Conservation (phyloP, 2,113 vertebrate genomes). For the Elachura formosa region DNA sequence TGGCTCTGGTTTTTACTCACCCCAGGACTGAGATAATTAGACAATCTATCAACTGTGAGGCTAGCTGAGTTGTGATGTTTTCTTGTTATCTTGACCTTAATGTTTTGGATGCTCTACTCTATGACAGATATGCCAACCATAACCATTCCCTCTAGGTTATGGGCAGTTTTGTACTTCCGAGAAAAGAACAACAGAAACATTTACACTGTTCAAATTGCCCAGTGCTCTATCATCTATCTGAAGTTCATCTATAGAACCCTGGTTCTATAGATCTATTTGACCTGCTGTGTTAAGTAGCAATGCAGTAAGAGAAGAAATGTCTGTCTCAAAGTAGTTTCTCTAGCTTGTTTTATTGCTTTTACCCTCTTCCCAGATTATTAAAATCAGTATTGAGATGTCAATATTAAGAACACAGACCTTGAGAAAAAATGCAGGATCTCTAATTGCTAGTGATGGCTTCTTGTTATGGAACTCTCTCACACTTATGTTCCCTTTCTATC, state of each 20-base stretch:
- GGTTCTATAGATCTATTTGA: neutral
- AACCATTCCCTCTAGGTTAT: conserved; percentile 35
- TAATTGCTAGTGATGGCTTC: neutral
- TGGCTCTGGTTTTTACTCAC: conserved; percentile 19
- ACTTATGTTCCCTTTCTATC: neutral
- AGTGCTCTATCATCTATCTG: neutral
- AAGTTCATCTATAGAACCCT: neutral
- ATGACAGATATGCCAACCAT: conserved; percentile 39
- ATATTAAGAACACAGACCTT: neutral
- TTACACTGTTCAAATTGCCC: conserved; percentile 26
- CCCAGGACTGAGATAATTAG: conserved; percentile 60
- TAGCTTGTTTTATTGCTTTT: neutral
- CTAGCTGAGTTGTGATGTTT: neutral
- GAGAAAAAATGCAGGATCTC: neutral
- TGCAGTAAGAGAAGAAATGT: neutral
- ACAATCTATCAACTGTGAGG: conserved; percentile 57
- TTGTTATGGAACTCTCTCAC: neutral
- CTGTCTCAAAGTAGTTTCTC: neutral
- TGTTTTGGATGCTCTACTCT: neutral
- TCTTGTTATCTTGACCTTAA: conserved; percentile 64
- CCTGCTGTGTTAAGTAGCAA: neutral
- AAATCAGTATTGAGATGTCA: neutral
- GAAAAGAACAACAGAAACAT: neutral
- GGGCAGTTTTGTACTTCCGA: neutral
- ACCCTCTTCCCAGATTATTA: neutral